phyloP scores from a whole-genome alignment of 37 sponge, comb jelly and placozoan genomes.

The Aplysina aerophoba region DNA sequence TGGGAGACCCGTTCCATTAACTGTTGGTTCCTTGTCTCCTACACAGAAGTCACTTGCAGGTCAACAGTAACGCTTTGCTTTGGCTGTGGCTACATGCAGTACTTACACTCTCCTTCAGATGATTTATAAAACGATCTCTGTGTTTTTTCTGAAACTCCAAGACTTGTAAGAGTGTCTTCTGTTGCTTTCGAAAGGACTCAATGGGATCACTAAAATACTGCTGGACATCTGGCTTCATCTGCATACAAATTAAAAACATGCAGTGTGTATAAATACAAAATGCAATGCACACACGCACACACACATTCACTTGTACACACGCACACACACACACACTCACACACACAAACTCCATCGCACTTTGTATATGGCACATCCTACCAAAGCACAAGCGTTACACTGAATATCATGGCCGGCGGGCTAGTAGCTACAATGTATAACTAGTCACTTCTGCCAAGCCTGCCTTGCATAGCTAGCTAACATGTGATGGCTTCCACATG shows the following conservation, averaged over 20 bases:
- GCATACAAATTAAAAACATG: not conserved
- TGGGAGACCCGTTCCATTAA: not conserved
- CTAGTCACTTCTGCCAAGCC: too few species aligned
- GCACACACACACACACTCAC: too few species aligned
- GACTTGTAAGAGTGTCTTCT: conserved; percentile 22
- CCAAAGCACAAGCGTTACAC: too few species aligned
- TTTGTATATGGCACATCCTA: too few species aligned
- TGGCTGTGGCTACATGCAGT: too few species aligned
- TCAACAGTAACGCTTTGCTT: not conserved
- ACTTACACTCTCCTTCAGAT: conserved; percentile 10
- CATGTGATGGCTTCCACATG: too few species aligned
- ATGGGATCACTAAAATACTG: conserved; percentile 28
- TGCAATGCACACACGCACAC: not conserved
- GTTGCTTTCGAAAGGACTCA: conserved; percentile 9
- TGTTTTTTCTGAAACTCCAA: conserved; percentile 29
- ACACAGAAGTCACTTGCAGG: not conserved
- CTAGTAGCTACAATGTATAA: too few species aligned
- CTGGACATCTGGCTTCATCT: conserved; percentile 28
- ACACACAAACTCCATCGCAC: too few species aligned
- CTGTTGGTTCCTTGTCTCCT: not conserved
- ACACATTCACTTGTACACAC: too few species aligned
- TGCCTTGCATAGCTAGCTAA: too few species aligned
- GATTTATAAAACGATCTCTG: conserved; percentile 12
- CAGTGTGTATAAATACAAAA: not conserved
- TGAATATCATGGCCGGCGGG: too few species aligned